phyloP scores from a whole-genome alignment of 2,113 vertebrate species.

The Alosa alosa region DNA sequence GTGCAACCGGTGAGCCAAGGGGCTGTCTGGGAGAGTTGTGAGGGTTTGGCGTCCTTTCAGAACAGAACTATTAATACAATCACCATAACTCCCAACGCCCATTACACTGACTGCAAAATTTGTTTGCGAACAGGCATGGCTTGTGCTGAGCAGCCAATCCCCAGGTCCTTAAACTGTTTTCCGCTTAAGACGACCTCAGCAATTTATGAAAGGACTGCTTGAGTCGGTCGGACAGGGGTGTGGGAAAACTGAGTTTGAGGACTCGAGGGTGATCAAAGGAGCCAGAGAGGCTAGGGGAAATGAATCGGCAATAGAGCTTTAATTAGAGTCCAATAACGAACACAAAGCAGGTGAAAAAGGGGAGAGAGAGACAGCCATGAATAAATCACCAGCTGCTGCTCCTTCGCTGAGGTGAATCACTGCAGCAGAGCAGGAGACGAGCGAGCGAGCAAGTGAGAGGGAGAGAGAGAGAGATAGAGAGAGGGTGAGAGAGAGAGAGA shows the following conservation, averaged over 20 bases:
- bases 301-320: background rate
- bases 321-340: background rate
- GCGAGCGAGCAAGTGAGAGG: background rate
- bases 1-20: constrained; percentile 67
- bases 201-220: background rate
- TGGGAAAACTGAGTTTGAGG: background rate
- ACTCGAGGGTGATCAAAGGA: background rate
- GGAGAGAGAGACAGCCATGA: background rate
- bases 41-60: constrained; percentile 53
- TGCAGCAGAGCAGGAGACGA: background rate
- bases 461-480: background rate
- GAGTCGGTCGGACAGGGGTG: background rate
- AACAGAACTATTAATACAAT: constrained; percentile 56
- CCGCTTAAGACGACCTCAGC: background rate
- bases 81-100: constrained; percentile 51
- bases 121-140: constrained; percentile 22
- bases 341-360: background rate
- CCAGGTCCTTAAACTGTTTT: background rate
- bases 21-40: constrained; percentile 1
- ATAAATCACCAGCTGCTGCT: constrained; percentile 6
- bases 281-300: background rate
- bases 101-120: background rate
- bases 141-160: background rate
- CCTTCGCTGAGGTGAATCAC: constrained; percentile 10
- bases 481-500: background rate